Percentiles rank a stretch among this genome's conserved stretches.
Evolutionary conservation across 2,113 vertebrate genomes (phyloP).

Genomic region (Trichechus manatus): DNA sequence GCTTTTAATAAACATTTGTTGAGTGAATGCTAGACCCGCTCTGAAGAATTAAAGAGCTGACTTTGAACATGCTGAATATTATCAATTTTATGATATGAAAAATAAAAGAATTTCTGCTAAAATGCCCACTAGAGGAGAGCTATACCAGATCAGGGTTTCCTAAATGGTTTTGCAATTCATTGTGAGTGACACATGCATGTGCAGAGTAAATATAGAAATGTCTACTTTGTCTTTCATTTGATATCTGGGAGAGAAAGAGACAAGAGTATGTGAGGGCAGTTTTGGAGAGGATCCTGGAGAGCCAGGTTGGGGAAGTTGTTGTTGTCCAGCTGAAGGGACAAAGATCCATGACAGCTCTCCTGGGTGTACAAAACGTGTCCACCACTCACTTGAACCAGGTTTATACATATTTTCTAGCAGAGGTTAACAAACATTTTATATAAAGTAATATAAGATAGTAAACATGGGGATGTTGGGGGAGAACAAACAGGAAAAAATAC

Average conservation of each 20-base stretch:
- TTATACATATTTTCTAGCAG: neutral
- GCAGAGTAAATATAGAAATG: neutral
- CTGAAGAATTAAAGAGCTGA: slow-evolving; percentile 8
- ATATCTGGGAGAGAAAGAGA: neutral
- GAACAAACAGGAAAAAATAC: neutral
- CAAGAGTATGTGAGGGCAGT: neutral
- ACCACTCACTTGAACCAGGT: neutral
- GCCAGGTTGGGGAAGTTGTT: neutral
- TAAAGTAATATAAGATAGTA: neutral
- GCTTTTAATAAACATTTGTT: slow-evolving; percentile 41
- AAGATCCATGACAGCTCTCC: neutral
- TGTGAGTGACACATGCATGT: neutral
- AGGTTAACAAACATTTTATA: neutral
- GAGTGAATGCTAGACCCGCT: slow-evolving; percentile 27
- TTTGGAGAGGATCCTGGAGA: neutral
- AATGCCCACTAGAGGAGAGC: neutral
- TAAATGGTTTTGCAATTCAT: slow-evolving; percentile 3
- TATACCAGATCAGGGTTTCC: neutral
- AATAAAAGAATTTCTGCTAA: slow-evolving; percentile 56
- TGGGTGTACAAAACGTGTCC: no score
- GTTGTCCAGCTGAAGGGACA: neutral
- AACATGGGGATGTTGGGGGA: neutral
- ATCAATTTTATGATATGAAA: slow-evolving; percentile 38
- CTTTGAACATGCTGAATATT: neutral
- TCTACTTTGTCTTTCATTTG: neutral